Evolutionary conservation across 1,140 invertebrate species (phyloP).

Genomic region (Leptonema lineaticorne): DNA sequence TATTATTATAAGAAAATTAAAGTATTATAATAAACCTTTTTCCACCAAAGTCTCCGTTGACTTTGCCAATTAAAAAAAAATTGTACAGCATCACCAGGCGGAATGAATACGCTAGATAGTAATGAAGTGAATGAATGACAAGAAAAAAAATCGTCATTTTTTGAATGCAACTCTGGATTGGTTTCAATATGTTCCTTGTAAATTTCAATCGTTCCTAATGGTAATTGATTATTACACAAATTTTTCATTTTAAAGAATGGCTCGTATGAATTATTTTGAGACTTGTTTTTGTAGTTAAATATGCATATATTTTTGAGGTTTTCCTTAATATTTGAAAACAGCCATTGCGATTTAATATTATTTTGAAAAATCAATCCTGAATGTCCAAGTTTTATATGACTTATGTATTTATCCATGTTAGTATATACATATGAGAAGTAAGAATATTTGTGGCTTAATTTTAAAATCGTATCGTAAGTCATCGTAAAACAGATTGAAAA

Average conservation of each 20-base stretch:
- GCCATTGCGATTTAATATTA: conserved; percentile 63
- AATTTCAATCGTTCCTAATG: conserved; percentile 52
- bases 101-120: conserved; percentile 45
- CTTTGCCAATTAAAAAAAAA: conserved; percentile 71
- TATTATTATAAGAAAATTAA: conserved; percentile 25
- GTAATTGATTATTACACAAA: conserved; percentile 46
- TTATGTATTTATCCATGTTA: conserved; percentile 45
- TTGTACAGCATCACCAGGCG: conserved; percentile 51
- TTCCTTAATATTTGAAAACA: conserved; percentile 55
- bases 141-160: conserved; percentile 36
- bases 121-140: conserved; percentile 11
- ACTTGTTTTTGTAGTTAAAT: conserved; percentile 36
- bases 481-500: conserved; percentile 47
- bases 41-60: conserved; percentile 79
- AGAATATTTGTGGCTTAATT: conserved; percentile 47
- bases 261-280: conserved; percentile 44
- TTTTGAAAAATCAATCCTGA: conserved; percentile 56
- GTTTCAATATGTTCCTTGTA: no score
- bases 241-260: conserved; percentile 45
- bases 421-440: conserved; percentile 44
- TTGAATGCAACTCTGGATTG: conserved; percentile 43
- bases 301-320: conserved; percentile 57
- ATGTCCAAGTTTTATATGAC: conserved; percentile 50
- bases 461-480: conserved; percentile 47
- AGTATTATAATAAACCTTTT: conserved; percentile 56